These are phyloP conservation scores for Pterostichus madidus DNA, from an alignment of 2,888 invertebrate genomes.

Conservation along the genomic window DNA sequence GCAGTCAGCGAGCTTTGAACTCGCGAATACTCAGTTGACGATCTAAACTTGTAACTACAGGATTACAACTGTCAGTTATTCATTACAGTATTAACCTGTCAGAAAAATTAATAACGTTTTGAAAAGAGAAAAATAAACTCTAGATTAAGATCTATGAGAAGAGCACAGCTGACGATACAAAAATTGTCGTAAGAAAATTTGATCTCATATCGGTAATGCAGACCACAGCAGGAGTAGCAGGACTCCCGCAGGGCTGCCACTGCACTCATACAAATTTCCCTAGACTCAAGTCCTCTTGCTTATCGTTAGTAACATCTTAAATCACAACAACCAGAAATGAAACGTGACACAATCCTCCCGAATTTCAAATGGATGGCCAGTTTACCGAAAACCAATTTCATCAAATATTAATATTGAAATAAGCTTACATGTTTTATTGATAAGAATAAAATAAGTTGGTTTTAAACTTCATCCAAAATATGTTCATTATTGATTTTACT, in stretches of 20 bases:
- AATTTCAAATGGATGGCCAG: not conserved
- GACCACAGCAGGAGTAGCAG: not conserved
- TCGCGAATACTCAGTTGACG: too few species aligned
- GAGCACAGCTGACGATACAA: conserved; percentile 1
- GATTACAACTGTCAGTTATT: too few species aligned
- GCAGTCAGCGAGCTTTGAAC: too few species aligned
- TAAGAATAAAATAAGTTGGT: too few species aligned
- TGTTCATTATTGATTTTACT: too few species aligned
- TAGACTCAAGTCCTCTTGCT: conserved; percentile 41
- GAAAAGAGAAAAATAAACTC: not conserved
- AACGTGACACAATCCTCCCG: not conserved
- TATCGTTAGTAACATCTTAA: conserved; percentile 23
- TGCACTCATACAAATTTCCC: conserved; percentile 54
- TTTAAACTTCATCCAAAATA: too few species aligned
- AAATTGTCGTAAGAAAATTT: conserved; percentile 12
- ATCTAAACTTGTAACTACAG: too few species aligned
- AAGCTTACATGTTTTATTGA: too few species aligned
- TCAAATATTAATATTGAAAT: not conserved
- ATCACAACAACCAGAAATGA: conserved; percentile 27
- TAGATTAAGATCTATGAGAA: conserved; percentile 8
- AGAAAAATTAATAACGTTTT: not conserved
- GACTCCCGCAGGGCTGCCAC: conserved; percentile 41
- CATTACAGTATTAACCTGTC: not conserved
- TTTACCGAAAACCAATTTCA: not conserved
- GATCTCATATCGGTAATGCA: conserved; percentile 42